Base-by-base conservation (phyloP, 2,113 vertebrate species). In the Vulpes vulpes region DNA sequence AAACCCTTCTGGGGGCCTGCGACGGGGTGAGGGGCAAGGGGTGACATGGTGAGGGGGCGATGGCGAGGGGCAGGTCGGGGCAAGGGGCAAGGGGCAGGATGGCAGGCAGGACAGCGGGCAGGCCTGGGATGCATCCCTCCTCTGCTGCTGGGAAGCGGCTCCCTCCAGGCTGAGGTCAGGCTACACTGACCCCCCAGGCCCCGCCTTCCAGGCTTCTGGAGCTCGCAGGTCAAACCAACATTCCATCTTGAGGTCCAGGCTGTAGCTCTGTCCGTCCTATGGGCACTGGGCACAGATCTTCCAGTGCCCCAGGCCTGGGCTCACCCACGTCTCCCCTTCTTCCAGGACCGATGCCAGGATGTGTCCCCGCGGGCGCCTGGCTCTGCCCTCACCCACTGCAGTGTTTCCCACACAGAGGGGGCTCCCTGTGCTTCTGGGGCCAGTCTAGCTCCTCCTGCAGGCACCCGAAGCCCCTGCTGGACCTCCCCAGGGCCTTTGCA, bases 151-250 rank as follows among this genome's bases (percentile, higher is more conserved):
- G 62, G 67, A 76, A 67, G 27, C 83, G 7, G 30, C 87, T 80
- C 7, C 38, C 67, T 43, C 38, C 59, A 12, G 49, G 59, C 6
- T 3, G 0, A 23, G 92, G 30, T 5, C 53, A 81, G 16, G 20
- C 0, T 1, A 17, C 0, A 10, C 60, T 2, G 30, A 43, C 8
- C 74, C 35, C 51, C 0, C 0, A 3, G 14, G 30, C 53, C 19
- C 53, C 60, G 65, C 19, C 43, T 32, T 49, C 14, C 59, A 62
- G 84, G 89, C 23, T 84, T 65, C 51, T 9, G 20, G 73, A 30
- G 30, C 43, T 62, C n/a, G 43, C 43, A 43, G 43, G 43, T 23
- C 64, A 14, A 5, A 14, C 11, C 0, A 27, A n/a, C 9, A 35
- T 55, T 93, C 32, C 35, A 35, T 67, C 43, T 19, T 27, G 32